These are phyloP conservation scores for Neotoma lepida DNA, from an alignment of 2,113 vertebrate genomes.

Conservation along the genomic window DNA sequence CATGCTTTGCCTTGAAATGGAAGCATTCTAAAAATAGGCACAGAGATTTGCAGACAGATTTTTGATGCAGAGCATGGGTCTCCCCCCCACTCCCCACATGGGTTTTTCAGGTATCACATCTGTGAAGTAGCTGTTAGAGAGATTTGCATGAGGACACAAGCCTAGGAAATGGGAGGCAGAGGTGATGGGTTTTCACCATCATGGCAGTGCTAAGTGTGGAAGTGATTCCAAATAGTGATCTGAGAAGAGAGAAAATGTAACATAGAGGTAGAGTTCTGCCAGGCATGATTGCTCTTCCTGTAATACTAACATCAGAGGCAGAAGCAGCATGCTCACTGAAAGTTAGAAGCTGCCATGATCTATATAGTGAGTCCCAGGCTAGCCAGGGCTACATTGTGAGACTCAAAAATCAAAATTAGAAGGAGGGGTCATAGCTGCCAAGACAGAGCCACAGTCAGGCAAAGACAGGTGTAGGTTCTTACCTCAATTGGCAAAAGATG, in stretches of 20 bases:
- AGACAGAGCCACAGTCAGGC: neutral
- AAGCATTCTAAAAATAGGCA: neutral
- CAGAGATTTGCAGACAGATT: neutral
- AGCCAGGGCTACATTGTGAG: neutral
- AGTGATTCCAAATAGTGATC: neutral
- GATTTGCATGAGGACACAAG: neutral
- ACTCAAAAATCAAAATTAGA: neutral
- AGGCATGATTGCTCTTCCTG: neutral
- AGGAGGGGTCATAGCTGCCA: neutral
- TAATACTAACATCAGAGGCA: neutral
- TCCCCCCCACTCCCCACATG: neutral
- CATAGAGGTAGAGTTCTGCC: neutral
- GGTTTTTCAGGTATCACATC: neutral
- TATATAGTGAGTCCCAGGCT: neutral
- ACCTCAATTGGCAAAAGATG: neutral
- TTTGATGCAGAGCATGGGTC: neutral
- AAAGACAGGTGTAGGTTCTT: neutral
- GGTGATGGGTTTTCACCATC: neutral
- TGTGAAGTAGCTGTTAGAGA: neutral
- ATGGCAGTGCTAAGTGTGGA: fast-evolving
- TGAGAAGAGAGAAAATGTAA: neutral
- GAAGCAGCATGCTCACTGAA: neutral
- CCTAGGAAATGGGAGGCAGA: neutral
- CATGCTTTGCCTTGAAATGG: neutral
- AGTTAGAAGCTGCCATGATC: neutral